Evolutionary conservation across 1,140 invertebrate species (phyloP), one percentile per base, ranked within the genome.

Genomic region (Drosophila kurseongensis): DNA sequence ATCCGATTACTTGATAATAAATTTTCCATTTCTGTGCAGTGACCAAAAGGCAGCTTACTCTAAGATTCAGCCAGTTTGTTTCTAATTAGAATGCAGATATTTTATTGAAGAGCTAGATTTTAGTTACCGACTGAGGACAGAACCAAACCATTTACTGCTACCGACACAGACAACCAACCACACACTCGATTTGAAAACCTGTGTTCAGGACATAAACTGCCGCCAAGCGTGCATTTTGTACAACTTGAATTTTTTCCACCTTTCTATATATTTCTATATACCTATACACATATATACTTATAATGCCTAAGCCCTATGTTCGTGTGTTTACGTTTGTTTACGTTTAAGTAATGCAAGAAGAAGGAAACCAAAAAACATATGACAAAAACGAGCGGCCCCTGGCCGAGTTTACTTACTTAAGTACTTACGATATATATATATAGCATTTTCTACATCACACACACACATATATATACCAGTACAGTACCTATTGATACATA

Each of bases 271-370:
- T 69, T 78, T 85, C 74, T 78, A 85, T 78, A 71, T 55, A 76
- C 65, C 58, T 52, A 67, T 66, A 65, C 61, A 75, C 52, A 75
- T 68, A 75, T 71, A 71, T 71, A 72, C 66, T 58, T 57, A 71
- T 58, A 75, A 54, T 75, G 73, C 77, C 77, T 84, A 80, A 84
- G 82, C 75, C 76, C 73, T 68, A 67, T 80, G 76, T 84, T 82
- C 74, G 67, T 88, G 74, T 77, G 75, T 79, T 85, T 78, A 80
- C 59, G 78, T 85, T 83, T 83, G 72, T 72, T 71, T 72, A 72
- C 36, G 74, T 78, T 85, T 86, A 88, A 88, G 84, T 88, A 72
- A 88, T 66, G 66, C 77, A 80, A 75, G 60, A 75, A 72, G 61
- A 67, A 68, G 56, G 54, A 75, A 75, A 40, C 72, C 54, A 51